Conservation (phyloP, 1,140 invertebrate species). For the Cotesia chilonis region DNA sequence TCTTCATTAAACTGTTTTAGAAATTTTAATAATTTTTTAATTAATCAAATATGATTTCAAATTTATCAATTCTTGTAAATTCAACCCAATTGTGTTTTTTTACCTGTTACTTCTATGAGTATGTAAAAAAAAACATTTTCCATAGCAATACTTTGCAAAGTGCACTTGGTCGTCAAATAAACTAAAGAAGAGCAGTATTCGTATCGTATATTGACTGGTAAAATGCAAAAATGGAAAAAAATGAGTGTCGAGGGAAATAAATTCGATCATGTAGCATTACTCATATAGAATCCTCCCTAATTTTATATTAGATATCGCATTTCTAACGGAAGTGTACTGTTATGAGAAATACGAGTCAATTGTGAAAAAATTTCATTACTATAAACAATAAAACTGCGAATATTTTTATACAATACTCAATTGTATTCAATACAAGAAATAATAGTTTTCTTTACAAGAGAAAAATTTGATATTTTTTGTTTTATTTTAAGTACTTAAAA, state of each 20-base stretch:
- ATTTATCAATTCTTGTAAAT: too few species aligned
- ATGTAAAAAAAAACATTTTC: neutral
- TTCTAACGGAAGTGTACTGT: neutral
- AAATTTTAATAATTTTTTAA: too few species aligned
- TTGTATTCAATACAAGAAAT: too few species aligned
- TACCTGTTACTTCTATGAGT: too few species aligned
- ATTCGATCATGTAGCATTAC: constrained; percentile 10
- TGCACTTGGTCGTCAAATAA: neutral
- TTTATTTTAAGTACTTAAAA: too few species aligned
- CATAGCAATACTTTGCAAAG: neutral
- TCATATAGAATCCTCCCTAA: neutral
- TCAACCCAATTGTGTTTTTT: too few species aligned
- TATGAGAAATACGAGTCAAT: constrained; percentile 13
- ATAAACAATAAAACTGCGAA: too few species aligned
- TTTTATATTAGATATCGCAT: constrained; percentile 16
- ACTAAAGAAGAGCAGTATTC: constrained; percentile 50
- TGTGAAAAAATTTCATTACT: neutral
- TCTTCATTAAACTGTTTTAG: too few species aligned
- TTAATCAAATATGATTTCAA: too few species aligned
- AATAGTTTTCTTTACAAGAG: too few species aligned
- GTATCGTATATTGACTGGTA: constrained; percentile 16
- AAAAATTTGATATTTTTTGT: too few species aligned
- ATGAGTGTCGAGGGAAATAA: constrained; percentile 47
- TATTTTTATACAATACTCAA: too few species aligned
- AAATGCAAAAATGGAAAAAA: constrained; percentile 30